Base-by-base conservation (phyloP, 2,113 vertebrate genomes). In the Ophiodon elongatus region DNA sequence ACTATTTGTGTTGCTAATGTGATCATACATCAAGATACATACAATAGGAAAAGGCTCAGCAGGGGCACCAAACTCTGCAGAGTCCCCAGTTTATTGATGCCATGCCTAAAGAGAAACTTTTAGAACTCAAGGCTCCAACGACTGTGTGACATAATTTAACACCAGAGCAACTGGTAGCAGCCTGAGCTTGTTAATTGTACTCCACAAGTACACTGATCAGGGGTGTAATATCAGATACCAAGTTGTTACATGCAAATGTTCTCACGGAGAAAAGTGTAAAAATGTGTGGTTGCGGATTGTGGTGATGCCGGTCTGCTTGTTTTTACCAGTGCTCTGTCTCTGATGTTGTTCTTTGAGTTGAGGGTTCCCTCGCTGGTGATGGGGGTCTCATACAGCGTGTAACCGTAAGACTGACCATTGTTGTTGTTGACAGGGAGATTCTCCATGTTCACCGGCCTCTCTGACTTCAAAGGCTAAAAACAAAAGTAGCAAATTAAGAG, bases 311-410 rank as follows among this genome's bases (percentile, higher is more conserved):
- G 80, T 59, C 17, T 41, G 33, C 45, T 29, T 21, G 62, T 80
- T 29, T 82, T 89, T 62, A 98, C 97, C 97, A 98, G 95, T 0
- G 97, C 97, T 90, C 96, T 86, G 93, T 98, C 97, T 35, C 95
- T 90, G 80, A 97, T 62, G 1, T 94, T 93, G 70, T 96, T 95
- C 21, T 79, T 91, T 0, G 95, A 95, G 29, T 92, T 86, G 71
- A 98, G 95, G 2, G 75, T 6, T 0, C 97, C 97, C 1, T 96
- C 94, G 0, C 94, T 92, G 27, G 85, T 87, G 29, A 98, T 96
- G 66, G 91, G 84, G 2, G 96, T 96, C 94, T 97, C 96, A 0
- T 98, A 98, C 23, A 98, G 93, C 0, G 95, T 96, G 10, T 97
- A 98, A 0, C 97, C 97, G 0, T 96, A 96, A 0, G 96, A 94